Evolutionary conservation across 2,797 vertebrate genomes (phyloP), one percentile per base, ranked within the genome.

Genomic region (Liparis tanakae): DNA sequence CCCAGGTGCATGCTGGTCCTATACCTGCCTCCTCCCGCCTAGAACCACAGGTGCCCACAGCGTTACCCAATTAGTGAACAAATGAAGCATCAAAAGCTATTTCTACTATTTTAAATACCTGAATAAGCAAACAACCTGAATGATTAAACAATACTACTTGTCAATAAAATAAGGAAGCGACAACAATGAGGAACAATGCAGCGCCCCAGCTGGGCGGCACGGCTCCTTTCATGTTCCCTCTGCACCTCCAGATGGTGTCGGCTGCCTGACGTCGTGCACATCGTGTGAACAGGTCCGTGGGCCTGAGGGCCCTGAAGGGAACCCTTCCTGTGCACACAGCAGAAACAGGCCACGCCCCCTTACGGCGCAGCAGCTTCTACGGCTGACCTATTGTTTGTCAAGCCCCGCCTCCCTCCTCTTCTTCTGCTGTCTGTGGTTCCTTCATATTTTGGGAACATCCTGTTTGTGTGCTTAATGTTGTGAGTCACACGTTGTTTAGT

Each of bases 371-470:
- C 74, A 33, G 48, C 5, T 51, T 58, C 51, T 55, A 43, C 46
- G 62, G 76, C 67, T 30, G 57, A 81, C 72, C 81, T 80, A 84
- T 90, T 90, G 84, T 88, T 74, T 41, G 63, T 60, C 67, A 44
- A 78, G 67, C 70, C 67, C 67, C 3, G 72, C 78, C 84, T 80
- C 77, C 71, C 71, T 8, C 74, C 17, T 63, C 72, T 79, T 83
- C 69, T 77, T 80, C 82, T 83, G 83, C 76, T 76, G 79, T 87
- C 87, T 87, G 81, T 79, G 82, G 81, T 82, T 86, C 85, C 56
- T 82, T 77, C 83, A 88, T 89, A 88, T 89, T 90, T 91, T 72
- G 70, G 82, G 87, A 88, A 92, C 88, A 89, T 92, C 91, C 90
- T 89, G 87, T 94, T 91, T 91, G 82, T 78, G 74, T 65, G 54